These are phyloP conservation scores for Lydus trimaculatus DNA, from an alignment of 2,888 invertebrate genomes.

Conservation along the genomic window DNA sequence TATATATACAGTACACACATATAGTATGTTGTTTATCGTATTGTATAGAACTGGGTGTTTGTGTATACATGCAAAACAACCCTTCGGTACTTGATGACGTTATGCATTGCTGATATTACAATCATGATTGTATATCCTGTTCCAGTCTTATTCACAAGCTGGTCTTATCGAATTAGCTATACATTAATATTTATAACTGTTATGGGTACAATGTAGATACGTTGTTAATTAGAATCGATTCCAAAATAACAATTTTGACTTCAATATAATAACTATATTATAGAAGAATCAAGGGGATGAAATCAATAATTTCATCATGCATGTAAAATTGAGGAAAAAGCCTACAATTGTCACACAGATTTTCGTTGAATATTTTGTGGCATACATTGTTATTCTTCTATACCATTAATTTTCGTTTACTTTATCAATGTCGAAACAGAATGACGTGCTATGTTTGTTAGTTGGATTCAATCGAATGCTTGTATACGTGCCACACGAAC, in stretches of 20 bases:
- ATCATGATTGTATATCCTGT: slow-evolving; percentile 18
- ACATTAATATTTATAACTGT: slow-evolving; percentile 23
- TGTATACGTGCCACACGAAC: not conserved
- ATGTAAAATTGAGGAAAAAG: no score
- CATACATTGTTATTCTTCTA: not conserved
- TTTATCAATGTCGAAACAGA: not conserved
- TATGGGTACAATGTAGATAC: not conserved
- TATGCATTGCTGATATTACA: slow-evolving; percentile 27
- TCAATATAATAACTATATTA: no score
- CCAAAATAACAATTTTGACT: not conserved
- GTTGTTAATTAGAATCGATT: not conserved
- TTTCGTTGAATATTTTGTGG: not conserved
- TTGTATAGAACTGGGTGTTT: not conserved
- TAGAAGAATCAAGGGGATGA: no score
- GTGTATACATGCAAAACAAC: slow-evolving; percentile 15
- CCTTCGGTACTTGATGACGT: slow-evolving; percentile 9
- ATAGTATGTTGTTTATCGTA: no score
- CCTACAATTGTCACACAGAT: not conserved
- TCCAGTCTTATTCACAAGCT: slow-evolving; percentile 13
- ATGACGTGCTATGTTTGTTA: not conserved
- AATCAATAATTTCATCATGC: no score
- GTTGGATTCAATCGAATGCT: not conserved
- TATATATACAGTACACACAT: no score
- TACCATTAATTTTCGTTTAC: not conserved
- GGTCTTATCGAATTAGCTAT: slow-evolving; percentile 9